Evolutionary conservation across 2,797 vertebrate species (phyloP).

Genomic region (Manis javanica): DNA sequence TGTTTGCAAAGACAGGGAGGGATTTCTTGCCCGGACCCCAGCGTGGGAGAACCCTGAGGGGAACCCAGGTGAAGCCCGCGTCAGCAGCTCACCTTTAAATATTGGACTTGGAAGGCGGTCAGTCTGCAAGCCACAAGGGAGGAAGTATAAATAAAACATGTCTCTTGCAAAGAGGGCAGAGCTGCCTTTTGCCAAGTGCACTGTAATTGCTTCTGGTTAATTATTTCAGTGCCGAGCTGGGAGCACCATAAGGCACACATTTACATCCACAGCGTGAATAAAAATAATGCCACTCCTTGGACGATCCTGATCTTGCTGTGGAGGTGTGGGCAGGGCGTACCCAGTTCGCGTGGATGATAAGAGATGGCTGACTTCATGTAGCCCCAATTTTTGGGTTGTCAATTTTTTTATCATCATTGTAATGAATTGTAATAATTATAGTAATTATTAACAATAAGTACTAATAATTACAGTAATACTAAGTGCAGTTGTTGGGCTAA

Average conservation of each 20-base stretch:
- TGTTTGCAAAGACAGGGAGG: neutral
- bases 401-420: conserved; percentile 61
- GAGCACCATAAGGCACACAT: conserved; percentile 77
- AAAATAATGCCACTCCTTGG: conserved; percentile 66
- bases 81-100: conserved; percentile 80
- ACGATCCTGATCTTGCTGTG: conserved; percentile 61
- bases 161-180: conserved; percentile 82
- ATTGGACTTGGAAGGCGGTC: conserved; percentile 76
- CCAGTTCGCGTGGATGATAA: conserved; percentile 24
- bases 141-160: conserved; percentile 85
- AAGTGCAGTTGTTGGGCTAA: neutral
- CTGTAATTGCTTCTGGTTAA: conserved; percentile 87
- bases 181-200: conserved; percentile 84
- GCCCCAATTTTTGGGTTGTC: neutral
- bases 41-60: neutral
- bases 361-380: conserved; percentile 5
- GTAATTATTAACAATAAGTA: conserved; percentile 63
- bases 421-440: conserved; percentile 61
- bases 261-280: conserved; percentile 73
- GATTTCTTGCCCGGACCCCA: neutral
- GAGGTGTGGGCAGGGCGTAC: conserved; percentile 25
- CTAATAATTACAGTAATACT: conserved; percentile 44
- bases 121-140: conserved; percentile 79
- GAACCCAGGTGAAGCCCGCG: conserved; percentile 36
- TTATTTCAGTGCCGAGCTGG: conserved; percentile 84